Conservation (phyloP, 2,797 vertebrate species). For the Discoglossus pictus region DNA sequence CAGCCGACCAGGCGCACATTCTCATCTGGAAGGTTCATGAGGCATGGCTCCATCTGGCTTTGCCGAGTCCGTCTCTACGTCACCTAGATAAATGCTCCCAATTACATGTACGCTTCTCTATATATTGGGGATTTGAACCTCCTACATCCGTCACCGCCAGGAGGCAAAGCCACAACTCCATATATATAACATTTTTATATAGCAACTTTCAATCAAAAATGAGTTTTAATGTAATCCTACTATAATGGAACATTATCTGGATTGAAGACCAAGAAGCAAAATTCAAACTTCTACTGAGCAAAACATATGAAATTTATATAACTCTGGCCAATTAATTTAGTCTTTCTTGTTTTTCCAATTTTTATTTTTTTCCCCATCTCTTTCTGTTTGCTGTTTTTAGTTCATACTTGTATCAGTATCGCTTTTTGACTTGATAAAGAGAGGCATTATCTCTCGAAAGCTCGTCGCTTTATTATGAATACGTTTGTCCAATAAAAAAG, state of each 20-base stretch:
- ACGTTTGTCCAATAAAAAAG: too few species aligned
- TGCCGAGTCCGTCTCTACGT: neutral
- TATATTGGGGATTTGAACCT: neutral
- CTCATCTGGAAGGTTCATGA: slow-evolving; percentile 50
- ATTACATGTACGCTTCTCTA: slow-evolving; percentile 5
- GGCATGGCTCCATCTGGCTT: slow-evolving; percentile 52
- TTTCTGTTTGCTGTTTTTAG: too few species aligned
- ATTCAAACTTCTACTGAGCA: too few species aligned
- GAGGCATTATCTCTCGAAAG: too few species aligned
- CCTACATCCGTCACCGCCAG: slow-evolving; percentile 9
- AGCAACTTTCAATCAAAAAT: neutral
- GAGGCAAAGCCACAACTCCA: neutral
- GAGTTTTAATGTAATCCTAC: too few species aligned
- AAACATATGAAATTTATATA: too few species aligned
- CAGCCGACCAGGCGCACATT: slow-evolving; percentile 52
- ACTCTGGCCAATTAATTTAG: too few species aligned
- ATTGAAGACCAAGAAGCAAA: neutral
- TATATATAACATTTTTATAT: neutral
- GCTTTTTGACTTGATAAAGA: too few species aligned
- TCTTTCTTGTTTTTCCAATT: too few species aligned
- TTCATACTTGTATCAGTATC: too few species aligned
- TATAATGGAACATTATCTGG: neutral
- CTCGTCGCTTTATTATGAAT: too few species aligned
- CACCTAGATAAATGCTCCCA: slow-evolving; percentile 43
- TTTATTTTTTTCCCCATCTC: too few species aligned